These are phyloP conservation scores for Aphidoletes aphidimyza DNA, from an alignment of 2,888 invertebrate species.

Conservation along the genomic window DNA sequence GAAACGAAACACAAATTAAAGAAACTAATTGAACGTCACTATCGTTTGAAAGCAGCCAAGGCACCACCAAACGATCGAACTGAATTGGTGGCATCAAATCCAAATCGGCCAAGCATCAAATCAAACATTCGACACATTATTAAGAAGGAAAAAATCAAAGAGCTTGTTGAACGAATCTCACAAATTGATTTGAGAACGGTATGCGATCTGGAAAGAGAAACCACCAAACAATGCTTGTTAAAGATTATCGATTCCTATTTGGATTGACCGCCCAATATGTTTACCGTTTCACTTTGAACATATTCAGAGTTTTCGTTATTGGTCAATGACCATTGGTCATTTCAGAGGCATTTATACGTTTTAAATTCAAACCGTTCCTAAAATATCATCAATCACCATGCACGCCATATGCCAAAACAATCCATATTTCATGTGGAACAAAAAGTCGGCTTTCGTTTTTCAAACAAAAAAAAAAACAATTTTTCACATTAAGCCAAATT, in stretches of 20 bases:
- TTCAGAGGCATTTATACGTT: neutral
- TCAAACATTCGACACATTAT: constrained; percentile 59
- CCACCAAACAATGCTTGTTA: constrained; percentile 68
- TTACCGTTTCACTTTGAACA: no score
- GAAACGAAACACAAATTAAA: constrained; percentile 63
- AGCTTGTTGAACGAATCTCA: constrained; percentile 67
- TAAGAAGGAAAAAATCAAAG: constrained; percentile 65
- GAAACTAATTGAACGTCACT: constrained; percentile 63
- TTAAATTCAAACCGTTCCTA: neutral
- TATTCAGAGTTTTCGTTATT: neutral
- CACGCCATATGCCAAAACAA: no score
- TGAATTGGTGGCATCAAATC: neutral
- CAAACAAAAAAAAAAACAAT: no score
- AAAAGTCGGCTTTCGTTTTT: no score
- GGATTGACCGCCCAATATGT: neutral
- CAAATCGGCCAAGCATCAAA: constrained; percentile 52
- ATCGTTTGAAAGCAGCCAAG: constrained; percentile 62
- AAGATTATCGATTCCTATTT: constrained; percentile 64
- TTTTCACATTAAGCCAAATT: no score
- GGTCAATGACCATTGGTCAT: neutral
- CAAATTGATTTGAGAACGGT: constrained; percentile 67
- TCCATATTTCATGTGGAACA: no score
- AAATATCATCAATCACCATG: no score
- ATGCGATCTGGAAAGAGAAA: constrained; percentile 67
- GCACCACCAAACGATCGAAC: neutral